phyloP scores from a whole-genome alignment of 2,113 vertebrate species.

The Platichthys flesus region DNA sequence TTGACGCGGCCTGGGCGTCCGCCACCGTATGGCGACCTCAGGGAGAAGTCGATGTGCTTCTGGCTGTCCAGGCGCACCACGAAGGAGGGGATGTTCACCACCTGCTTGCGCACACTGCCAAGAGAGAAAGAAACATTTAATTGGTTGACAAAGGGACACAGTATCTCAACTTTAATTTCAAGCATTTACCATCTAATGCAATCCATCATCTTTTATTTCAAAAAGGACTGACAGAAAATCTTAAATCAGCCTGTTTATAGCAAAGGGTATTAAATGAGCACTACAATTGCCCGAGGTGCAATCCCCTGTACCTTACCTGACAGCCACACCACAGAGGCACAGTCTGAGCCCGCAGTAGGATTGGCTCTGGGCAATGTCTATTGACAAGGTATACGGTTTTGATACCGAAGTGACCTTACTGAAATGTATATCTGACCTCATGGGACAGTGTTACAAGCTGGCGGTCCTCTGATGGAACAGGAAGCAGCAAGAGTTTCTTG shows the following conservation, averaged over 20 bases:
- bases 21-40: constrained; percentile 91
- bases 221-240: constrained; percentile 79
- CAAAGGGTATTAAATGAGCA: background rate
- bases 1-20: constrained; percentile 92
- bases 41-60: constrained; percentile 96
- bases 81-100: constrained; percentile 95
- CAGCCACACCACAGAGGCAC: constrained; percentile 26
- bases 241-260: constrained; percentile 21
- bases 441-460: constrained; percentile 62
- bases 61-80: constrained; percentile 94
- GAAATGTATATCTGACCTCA: constrained; percentile 77
- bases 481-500: constrained; percentile 73
- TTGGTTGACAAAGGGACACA: too few relatives aligned
- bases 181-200: too few relatives aligned
- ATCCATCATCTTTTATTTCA: constrained; percentile 43
- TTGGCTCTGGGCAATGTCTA: constrained; percentile 78
- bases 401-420: constrained; percentile 91
- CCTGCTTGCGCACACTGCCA: constrained; percentile 91
- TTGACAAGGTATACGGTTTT: constrained; percentile 92
- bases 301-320: constrained; percentile 72
- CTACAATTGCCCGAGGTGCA: constrained; percentile 77
- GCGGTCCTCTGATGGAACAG: constrained; percentile 77
- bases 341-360: constrained; percentile 70
- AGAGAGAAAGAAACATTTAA: background rate
- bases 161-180: too few relatives aligned